These are phyloP conservation scores for Nylanderia fulva DNA, from an alignment of 1,140 invertebrate species.

Conservation along the genomic window DNA sequence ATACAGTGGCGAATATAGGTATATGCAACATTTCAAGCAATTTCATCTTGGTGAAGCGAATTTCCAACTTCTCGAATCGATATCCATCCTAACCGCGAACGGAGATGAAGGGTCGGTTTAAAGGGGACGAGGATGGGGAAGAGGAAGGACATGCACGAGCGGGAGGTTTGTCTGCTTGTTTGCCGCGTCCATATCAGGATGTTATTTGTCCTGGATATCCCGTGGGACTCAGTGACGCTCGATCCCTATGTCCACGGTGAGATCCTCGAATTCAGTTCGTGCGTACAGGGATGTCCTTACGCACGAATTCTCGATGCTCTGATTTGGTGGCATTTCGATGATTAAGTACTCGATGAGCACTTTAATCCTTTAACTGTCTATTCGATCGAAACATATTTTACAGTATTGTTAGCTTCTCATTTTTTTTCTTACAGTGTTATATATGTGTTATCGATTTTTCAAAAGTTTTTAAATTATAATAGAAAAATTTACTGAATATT, in stretches of 20 bases:
- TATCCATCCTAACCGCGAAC: constrained; percentile 43
- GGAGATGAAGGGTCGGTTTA: constrained; percentile 50
- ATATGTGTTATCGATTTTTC: neutral
- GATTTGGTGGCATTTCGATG: neutral
- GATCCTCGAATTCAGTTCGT: neutral
- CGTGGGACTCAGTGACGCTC: constrained; percentile 59
- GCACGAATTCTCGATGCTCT: neutral
- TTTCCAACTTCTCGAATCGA: constrained; percentile 56
- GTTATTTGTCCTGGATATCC: constrained; percentile 76
- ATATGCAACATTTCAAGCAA: constrained; percentile 17
- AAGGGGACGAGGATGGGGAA: constrained; percentile 46
- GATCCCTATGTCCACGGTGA: constrained; percentile 11
- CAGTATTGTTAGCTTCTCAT: neutral
- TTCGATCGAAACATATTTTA: neutral
- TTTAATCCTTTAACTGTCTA: neutral
- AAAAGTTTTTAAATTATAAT: neutral
- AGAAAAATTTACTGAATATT: neutral
- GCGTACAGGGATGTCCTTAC: constrained; percentile 16
- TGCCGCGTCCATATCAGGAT: constrained; percentile 70
- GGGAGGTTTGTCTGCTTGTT: constrained; percentile 66
- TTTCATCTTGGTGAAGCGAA: constrained; percentile 3
- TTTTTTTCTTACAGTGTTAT: neutral
- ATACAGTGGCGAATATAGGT: neutral
- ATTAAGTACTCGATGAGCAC: neutral
- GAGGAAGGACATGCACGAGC: neutral